Base-by-base conservation (phyloP, 2,888 invertebrate species). In the Lasioglossum villosulum region DNA sequence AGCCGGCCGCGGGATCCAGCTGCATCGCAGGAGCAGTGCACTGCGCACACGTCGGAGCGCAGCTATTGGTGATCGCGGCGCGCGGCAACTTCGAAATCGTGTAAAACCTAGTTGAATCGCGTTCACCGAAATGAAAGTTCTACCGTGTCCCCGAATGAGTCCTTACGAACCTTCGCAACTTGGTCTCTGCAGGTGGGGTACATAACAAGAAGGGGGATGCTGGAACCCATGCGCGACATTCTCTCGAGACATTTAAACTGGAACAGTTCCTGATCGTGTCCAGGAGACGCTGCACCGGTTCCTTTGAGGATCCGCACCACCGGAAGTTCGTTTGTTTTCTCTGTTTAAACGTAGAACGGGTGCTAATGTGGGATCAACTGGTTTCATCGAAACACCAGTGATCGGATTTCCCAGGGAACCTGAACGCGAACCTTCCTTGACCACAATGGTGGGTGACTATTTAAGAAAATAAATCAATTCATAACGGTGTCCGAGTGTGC, bases 241-340 rank as follows among this genome's bases (percentile, higher is more conserved):
- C 94, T 91, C 94, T 90, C 91, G 89, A 91, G 91, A 90, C 89
- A 84, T 90, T 88, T 90, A 91, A 93, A 92, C 92, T 93, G 88
- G 92, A 93, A 93, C 94, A 94, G 94, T 94, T 92, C 90, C 91
- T 90, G 86, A 74, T 87, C 81, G 90, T 83, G 84, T 91, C 84
- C 83, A 84, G 80, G 71, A 88, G 82, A 84, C 86, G 79, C 75
- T 45, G 48, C 78, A 63, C 76, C 63, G 71, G 42, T 83, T 71
- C 42, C 78, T 83, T 78, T 34, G 73, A 45, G 37, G 48, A 72
- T 66, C 23, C 48, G 39, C 39, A 4, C 30, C 52, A 39, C 34
- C 68, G 70, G 42, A 66, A 59, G 52, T 76, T 68, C 27, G 19
- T 59, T 68, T n/a, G 3, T n/a, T 56, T 4, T 56, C 0, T 52